Base-by-base conservation (phyloP, 2,888 invertebrate genomes). In the Rhingia campestris region DNA sequence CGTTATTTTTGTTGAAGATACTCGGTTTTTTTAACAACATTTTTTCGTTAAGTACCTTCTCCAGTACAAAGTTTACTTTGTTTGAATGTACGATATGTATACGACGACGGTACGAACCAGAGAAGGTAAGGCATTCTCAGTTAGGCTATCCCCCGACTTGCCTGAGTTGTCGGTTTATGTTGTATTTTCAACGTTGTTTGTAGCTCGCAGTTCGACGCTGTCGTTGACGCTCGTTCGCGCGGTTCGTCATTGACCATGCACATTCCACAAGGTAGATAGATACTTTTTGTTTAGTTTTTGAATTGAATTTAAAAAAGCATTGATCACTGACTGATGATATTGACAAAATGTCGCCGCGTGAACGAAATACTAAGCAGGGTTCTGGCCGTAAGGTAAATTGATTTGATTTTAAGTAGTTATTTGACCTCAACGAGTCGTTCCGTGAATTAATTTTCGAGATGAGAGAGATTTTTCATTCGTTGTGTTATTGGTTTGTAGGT, bases 261-360 rank as follows among this genome's bases (percentile, higher is more conserved):
- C 88, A 88, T 88, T 81, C 86, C 87, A 86, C 86, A 87, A 88
- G 88, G 87, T 86, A 84, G 69, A 79, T 84, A 70, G 72, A 64
- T 56, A 49, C 12, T 77, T 53, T 47, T 35, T 45, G 7, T 56
- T 69, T 14, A 39, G 22, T 53, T 30, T 61, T 37, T 39, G 89
- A 90, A 90, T 89, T 88, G 88, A 90, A 88, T 88, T 79, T 89
- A 88, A 90, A 89, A 90, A 88, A 89, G 89, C 90, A 90, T 89
- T 90, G 90, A 89, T 88, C 89, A 87, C 87, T 88, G 89, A 88
- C 88, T 89, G 90, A 84, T 84, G 84, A 90, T 90, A 89, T 91
- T 90, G 91, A 91, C 90, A 89, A 90, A 91, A 90, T 91, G 90
- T 91, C 90, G 89, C 89, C 90, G 90, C 90, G 90, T 91, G 91